A percentile compares a stretch with the other conserved stretches of the same genome.
phyloP scores from a whole-genome alignment of 2,888 invertebrate genomes.

The Drosophila histrio region DNA sequence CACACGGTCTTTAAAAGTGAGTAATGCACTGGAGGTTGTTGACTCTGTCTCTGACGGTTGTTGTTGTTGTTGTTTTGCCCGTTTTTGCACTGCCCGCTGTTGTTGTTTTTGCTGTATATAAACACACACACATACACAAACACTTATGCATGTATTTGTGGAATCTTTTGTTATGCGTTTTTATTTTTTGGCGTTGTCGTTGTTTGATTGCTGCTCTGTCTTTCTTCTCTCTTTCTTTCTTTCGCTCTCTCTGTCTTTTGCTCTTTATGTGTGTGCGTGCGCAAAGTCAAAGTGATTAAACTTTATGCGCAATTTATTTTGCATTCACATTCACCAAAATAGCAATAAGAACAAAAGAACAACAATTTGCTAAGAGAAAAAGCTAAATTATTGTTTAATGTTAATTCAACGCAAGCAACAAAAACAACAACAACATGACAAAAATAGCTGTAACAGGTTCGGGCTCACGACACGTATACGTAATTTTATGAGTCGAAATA shows the following conservation, averaged over 20 bases:
- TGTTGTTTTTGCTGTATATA: background rate
- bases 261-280: conserved; percentile 36
- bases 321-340: conserved; percentile 73
- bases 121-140: conserved; percentile 15
- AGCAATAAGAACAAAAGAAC: conserved; percentile 48
- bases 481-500: conserved; percentile 44
- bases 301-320: conserved; percentile 83
- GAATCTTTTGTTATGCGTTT: conserved; percentile 78
- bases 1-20: conserved; percentile 83
- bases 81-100: conserved; percentile 69
- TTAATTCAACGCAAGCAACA: conserved; percentile 32
- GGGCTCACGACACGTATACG: conserved; percentile 47
- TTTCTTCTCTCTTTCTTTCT: background rate
- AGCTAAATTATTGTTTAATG: conserved; percentile 59
- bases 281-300: conserved; percentile 82
- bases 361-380: conserved; percentile 24
- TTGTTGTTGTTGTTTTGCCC: conserved; percentile 30
- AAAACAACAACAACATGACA: background rate
- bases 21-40: conserved; percentile 82
- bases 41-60: conserved; percentile 60
- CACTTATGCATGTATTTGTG: conserved; percentile 27
- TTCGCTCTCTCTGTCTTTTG: background rate
- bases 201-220: conserved; percentile 50
- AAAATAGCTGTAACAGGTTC: conserved; percentile 56
- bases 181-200: conserved; percentile 65